Evolutionary conservation across 2,888 invertebrate species (phyloP).

Genomic region (Catocala nupta): DNA sequence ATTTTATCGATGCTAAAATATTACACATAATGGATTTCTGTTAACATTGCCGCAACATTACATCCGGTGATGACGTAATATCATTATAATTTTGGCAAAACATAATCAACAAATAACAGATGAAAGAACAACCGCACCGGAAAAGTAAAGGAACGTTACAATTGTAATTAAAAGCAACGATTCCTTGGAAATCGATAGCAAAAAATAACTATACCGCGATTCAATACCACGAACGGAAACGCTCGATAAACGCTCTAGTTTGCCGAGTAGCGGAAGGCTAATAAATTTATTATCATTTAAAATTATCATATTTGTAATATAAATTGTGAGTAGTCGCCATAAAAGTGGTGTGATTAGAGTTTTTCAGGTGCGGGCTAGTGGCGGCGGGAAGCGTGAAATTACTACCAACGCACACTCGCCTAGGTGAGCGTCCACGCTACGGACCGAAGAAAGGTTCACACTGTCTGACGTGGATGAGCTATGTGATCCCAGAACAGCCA

Average conservation of each 20-base stretch:
- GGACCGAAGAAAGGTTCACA: conserved; percentile 32
- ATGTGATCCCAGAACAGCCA: too few relatives aligned
- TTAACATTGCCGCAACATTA: conserved; percentile 44
- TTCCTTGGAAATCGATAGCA: conserved; percentile 73
- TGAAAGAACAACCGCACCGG: conserved; percentile 65
- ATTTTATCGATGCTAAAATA: too few relatives aligned
- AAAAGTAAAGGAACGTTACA: conserved; percentile 58
- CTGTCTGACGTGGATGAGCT: conserved; percentile 27
- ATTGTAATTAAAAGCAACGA: conserved; percentile 63
- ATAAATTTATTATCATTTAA: conserved; percentile 73
- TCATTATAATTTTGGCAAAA: conserved; percentile 45
- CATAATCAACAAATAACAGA: conserved; percentile 45
- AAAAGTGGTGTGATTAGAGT: conserved; percentile 70
- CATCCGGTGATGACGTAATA: conserved; percentile 39
- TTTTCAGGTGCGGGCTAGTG: conserved; percentile 68
- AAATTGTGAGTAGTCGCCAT: conserved; percentile 66
- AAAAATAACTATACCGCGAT: conserved; percentile 52
- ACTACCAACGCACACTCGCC: conserved; percentile 58
- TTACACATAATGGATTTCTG: conserved; percentile 21
- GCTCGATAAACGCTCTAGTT: conserved; percentile 74
- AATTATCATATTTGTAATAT: conserved; percentile 77
- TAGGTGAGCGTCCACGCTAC: conserved; percentile 12
- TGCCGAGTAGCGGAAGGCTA: conserved; percentile 56
- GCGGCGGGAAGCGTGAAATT: conserved; percentile 74
- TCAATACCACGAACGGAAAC: conserved; percentile 75